A percentile compares a stretch with the other conserved stretches of the same genome.
Conservation (phyloP, 2,888 invertebrate species). For the Tenthredo distinguenda region DNA sequence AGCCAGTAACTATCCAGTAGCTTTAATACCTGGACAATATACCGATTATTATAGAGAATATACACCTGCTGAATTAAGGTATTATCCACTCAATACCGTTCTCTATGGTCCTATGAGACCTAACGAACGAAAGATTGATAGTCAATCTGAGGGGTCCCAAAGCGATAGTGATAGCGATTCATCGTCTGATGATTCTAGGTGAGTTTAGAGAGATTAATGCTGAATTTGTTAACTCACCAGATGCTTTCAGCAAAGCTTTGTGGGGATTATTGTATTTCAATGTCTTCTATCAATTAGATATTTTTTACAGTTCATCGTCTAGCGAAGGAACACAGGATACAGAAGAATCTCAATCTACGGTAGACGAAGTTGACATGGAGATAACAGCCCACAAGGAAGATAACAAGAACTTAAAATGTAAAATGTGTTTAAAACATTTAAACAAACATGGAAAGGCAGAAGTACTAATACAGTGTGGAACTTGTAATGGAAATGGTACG, state of each 20-base stretch:
- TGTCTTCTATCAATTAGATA: slow-evolving; percentile 51
- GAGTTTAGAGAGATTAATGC: slow-evolving; percentile 42
- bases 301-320: slow-evolving; percentile 75
- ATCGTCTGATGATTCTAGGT: slow-evolving; percentile 79
- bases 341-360: slow-evolving; percentile 76
- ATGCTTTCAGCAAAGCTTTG: slow-evolving; percentile 47
- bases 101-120: slow-evolving; percentile 83
- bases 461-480: slow-evolving; percentile 82
- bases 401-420: slow-evolving; percentile 76
- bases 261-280: slow-evolving; percentile 8
- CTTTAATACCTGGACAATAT: slow-evolving; percentile 98
- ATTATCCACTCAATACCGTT: slow-evolving; percentile 95
- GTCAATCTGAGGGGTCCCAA: slow-evolving; percentile 81
- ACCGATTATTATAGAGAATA: slow-evolving; percentile 91
- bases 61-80: slow-evolving; percentile 91
- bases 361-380: slow-evolving; percentile 76
- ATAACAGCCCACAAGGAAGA: slow-evolving; percentile 72
- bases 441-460: slow-evolving; percentile 79
- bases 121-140: slow-evolving; percentile 78
- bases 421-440: slow-evolving; percentile 78
- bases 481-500: slow-evolving; percentile 83
- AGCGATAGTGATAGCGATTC: slow-evolving; percentile 77
- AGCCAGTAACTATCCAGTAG: slow-evolving; percentile 91
- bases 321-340: slow-evolving; percentile 78
- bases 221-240: slow-evolving; percentile 46